A percentile compares a stretch with the other conserved stretches of the same genome.
Conservation (phyloP, 2,888 invertebrate species). For the Netelia virgata region DNA sequence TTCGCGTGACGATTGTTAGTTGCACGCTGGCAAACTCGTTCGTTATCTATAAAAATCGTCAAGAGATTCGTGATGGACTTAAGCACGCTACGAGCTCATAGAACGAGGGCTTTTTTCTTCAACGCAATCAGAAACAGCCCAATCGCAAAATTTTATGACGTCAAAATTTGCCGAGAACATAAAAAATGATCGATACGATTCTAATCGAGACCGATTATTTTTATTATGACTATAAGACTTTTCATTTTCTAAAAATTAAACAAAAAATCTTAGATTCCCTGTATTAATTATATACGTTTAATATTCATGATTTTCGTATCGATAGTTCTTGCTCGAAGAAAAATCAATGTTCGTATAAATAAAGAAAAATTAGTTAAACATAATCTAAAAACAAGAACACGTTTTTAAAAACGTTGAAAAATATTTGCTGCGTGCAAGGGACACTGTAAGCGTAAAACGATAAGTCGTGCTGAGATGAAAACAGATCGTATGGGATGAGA, state of each 20-base stretch:
- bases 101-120: constrained; percentile 1
- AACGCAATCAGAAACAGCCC: neutral
- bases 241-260: too few species aligned
- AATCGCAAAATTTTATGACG: too few species aligned
- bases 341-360: neutral
- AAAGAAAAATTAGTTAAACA: neutral
- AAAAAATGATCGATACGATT: too few species aligned
- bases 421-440: neutral
- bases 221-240: too few species aligned
- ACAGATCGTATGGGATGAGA: constrained; percentile 33
- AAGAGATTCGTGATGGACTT: constrained; percentile 51
- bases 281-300: too few species aligned
- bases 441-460: neutral
- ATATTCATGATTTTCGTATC: too few species aligned
- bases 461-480: constrained; percentile 26
- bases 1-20: too few species aligned
- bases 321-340: neutral
- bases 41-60: constrained; percentile 54
- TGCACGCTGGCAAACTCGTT: too few species aligned
- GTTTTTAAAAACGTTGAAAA: neutral
- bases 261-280: too few species aligned
- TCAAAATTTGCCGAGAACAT: too few species aligned
- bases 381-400: neutral
- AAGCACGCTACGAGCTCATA: constrained; percentile 30
- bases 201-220: too few species aligned